Conservation (phyloP, 2,113 vertebrate species). For the Amblyornis subalaris region DNA sequence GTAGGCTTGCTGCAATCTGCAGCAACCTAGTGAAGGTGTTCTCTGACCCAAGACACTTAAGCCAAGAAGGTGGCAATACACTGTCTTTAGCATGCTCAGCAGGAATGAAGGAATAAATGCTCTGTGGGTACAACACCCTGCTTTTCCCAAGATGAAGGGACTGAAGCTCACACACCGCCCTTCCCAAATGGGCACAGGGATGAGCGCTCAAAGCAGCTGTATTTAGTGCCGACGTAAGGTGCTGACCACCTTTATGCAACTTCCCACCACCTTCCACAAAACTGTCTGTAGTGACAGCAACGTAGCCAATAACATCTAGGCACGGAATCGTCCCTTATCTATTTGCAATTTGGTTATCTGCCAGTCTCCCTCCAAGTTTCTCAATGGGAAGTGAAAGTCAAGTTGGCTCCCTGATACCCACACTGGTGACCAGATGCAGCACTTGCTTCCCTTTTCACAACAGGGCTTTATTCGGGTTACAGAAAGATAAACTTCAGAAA, state of each 20-base stretch:
- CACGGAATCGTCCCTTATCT: background rate
- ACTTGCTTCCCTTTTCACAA: constrained; percentile 12
- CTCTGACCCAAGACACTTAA: background rate
- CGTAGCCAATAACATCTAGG: background rate
- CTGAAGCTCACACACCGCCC: accelerated
- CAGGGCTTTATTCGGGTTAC: background rate
- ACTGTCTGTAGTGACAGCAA: background rate
- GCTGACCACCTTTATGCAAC: background rate
- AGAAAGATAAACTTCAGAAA: background rate
- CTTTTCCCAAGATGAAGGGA: background rate
- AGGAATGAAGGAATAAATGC: background rate
- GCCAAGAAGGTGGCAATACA: background rate
- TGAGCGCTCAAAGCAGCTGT: background rate
- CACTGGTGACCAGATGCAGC: background rate
- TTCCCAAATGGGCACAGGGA: accelerated
- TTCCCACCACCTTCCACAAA: background rate
- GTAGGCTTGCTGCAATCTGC: background rate
- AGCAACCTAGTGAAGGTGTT: background rate
- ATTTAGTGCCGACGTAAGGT: background rate
- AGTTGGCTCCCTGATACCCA: background rate
- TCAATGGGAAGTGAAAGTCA: constrained; percentile 43
- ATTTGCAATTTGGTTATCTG: background rate
- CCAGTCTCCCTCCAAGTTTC: background rate
- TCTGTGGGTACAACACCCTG: background rate
- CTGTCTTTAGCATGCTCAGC: background rate